Evolutionary conservation across 2,797 vertebrate species (phyloP).

Genomic region (Bovichtus diacanthus): DNA sequence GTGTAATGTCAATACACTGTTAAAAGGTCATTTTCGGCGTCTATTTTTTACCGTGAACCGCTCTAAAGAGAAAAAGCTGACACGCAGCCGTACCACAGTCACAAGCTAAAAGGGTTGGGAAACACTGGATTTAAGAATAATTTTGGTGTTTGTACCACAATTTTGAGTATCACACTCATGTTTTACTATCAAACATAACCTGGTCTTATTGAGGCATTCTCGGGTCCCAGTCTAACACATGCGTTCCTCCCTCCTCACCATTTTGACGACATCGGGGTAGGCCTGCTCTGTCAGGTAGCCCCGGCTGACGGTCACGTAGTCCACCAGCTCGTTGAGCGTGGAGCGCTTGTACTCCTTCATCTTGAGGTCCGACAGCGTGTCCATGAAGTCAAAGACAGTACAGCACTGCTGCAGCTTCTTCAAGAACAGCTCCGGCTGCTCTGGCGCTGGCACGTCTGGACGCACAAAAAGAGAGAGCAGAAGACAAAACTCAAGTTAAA

Average conservation of each 20-base stretch:
- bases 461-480: neutral
- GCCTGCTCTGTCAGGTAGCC: conserved; percentile 99
- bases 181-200: neutral
- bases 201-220: neutral
- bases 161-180: neutral
- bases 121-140: neutral
- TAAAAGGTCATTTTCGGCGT: too few relatives aligned
- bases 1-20: too few relatives aligned
- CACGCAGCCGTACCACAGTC: too few relatives aligned
- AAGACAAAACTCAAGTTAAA: neutral
- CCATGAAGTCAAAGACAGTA: conserved; percentile 99
- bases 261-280: conserved; percentile 99
- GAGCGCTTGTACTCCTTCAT: conserved; percentile 99
- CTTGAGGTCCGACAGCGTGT: conserved; percentile 99
- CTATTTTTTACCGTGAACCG: too few relatives aligned
- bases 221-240: neutral
- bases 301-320: conserved; percentile 99
- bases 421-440: conserved; percentile 99
- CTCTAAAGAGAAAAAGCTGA: too few relatives aligned
- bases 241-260: conserved; percentile 88
- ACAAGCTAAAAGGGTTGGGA: neutral
- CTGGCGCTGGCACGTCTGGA: conserved; percentile 95
- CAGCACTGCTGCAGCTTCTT: conserved; percentile 99
- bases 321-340: conserved; percentile 99
- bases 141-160: neutral